phyloP scores from a whole-genome alignment of 1,140 invertebrate species.

The Pissodes strobi region DNA sequence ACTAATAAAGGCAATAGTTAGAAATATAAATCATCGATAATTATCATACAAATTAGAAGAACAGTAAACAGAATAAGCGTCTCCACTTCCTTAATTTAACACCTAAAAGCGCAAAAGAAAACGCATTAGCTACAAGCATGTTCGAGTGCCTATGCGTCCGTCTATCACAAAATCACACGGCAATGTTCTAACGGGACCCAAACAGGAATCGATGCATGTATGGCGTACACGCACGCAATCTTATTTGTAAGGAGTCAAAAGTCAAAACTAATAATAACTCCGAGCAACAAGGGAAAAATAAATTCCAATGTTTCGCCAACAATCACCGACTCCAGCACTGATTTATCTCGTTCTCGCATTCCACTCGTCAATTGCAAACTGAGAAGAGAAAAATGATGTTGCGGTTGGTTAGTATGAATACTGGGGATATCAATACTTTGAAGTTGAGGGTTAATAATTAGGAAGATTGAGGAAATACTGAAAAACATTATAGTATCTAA shows the following conservation, averaged over 20 bases:
- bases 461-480: no score
- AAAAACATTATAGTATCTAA: no score
- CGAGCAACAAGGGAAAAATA: conserved; percentile 12
- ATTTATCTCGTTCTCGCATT: conserved; percentile 20
- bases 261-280: conserved; percentile 29
- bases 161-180: conserved; percentile 21
- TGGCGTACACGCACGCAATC: conserved; percentile 20
- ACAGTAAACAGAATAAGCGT: conserved; percentile 10
- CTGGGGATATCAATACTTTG: no score
- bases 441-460: no score
- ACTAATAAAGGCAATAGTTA: no score
- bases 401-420: no score
- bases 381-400: no score
- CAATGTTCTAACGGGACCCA: conserved; percentile 13
- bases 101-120: conserved; percentile 14
- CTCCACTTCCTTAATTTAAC: not conserved
- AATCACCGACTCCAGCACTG: conserved; percentile 8
- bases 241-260: conserved; percentile 24
- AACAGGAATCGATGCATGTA: conserved; percentile 6
- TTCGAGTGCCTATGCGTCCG: conserved; percentile 13
- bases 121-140: not conserved
- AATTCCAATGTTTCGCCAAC: conserved; percentile 22
- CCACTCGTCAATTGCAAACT: conserved; percentile 19
- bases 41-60: conserved; percentile 20
- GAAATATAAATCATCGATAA: no score